Base-by-base conservation (phyloP, 2,797 vertebrate species). In the Pangasius sanitwongsei region DNA sequence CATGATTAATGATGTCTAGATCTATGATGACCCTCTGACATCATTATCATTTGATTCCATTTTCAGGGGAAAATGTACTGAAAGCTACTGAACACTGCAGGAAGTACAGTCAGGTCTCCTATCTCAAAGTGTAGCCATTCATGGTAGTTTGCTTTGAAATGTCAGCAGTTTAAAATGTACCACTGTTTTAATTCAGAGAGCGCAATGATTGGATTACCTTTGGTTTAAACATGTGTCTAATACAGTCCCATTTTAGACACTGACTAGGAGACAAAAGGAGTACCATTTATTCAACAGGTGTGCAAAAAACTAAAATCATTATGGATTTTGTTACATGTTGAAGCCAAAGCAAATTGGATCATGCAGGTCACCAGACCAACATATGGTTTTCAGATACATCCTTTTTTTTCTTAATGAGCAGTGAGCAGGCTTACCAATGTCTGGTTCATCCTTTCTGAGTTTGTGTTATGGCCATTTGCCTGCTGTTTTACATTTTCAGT, bases 261-360 rank as follows among this genome's bases (percentile, higher is more conserved):
- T 91, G 93, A 91, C 86, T 90, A 31, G 89, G 85, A 90, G 88
- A 94, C 92, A 89, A 86, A 93, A 89, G 81, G 92, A 90, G 74
- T 87, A 88, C 61, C 53, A 81, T 95, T 95, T 94, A 95, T 95
- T 96, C 70, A 87, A 92, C 88, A 92, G 88, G 69, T 94, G 93
- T 95, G 93, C 92, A 94, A 94, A 89, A 87, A 70, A 72, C 91
- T 87, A 59, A 91, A 92, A 86, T 78, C 82, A 89, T 55, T 86
- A 90, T 89, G 87, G 90, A 91, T 70, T 91, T 85, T 61, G 37
- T 90, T 81, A 69, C 81, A 87, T 50, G 61, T 44, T 67, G 65
- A 87, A 69, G 87, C 86, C 34, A 87, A 77, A 89, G 31, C 77
- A 91, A 89, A 90, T 91, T 83, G 88, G 87, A 91, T 87, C 91